phyloP scores from a whole-genome alignment of 1,140 invertebrate genomes.

The Pogonomyrmex barbatus region DNA sequence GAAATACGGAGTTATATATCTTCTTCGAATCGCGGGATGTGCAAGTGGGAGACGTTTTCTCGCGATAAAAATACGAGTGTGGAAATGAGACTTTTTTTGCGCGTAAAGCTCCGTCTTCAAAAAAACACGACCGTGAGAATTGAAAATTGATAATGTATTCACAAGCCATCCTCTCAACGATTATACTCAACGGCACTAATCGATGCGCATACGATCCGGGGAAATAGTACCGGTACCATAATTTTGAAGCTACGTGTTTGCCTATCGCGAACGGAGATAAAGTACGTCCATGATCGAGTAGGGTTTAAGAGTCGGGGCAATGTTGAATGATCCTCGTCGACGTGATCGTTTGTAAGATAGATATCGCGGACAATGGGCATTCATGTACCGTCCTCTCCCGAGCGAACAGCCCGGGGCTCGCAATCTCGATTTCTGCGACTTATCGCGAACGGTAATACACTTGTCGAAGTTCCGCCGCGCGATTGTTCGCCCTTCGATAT shows the following conservation, averaged over 20 bases:
- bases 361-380: constrained; percentile 55
- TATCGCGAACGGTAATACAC: constrained; percentile 46
- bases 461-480: constrained; percentile 22
- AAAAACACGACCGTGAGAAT: background rate
- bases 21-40: background rate
- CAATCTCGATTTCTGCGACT: constrained; percentile 55
- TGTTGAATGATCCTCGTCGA: constrained; percentile 45
- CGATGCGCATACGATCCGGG: background rate
- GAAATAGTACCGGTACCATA: background rate
- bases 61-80: background rate
- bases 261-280: constrained; percentile 6
- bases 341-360: constrained; percentile 57
- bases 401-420: background rate
- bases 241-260: constrained; percentile 28
- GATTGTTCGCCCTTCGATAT: constrained; percentile 32
- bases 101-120: background rate
- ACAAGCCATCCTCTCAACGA: too few relatives aligned
- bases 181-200: background rate
- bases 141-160: constrained; percentile 19
- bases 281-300: constrained; percentile 34
- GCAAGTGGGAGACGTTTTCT: background rate
- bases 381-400: constrained; percentile 8
- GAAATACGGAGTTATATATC: background rate
- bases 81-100: too few relatives aligned
- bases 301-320: constrained; percentile 30